Evolutionary conservation across 2,888 invertebrate species (phyloP).

Genomic region (Lamellibrachia satsuma): DNA sequence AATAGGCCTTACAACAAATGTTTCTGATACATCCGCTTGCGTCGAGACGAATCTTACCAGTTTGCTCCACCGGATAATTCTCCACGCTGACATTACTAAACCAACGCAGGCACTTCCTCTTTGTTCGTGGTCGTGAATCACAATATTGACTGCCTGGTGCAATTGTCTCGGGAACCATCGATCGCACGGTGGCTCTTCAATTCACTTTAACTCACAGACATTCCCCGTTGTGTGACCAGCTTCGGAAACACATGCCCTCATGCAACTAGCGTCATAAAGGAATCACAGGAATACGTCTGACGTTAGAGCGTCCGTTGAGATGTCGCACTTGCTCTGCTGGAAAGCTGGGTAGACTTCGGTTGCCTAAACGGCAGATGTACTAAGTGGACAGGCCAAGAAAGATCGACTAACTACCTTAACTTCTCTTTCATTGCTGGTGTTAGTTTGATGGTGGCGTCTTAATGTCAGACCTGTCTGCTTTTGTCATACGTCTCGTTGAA

Average conservation of each 20-base stretch:
- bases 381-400: no score
- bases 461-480: no score
- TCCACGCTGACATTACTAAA: not conserved
- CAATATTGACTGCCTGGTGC: not conserved
- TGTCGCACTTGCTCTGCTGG: no score
- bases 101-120: not conserved
- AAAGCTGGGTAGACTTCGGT: no score
- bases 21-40: not conserved
- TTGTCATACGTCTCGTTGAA: no score
- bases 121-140: not conserved
- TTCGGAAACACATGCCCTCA: not conserved
- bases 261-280: not conserved
- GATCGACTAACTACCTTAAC: no score
- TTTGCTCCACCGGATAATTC: not conserved
- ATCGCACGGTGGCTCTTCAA: not conserved
- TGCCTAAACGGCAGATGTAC: no score
- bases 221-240: not conserved
- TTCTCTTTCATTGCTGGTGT: no score
- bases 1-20: no score
- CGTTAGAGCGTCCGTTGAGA: not conserved
- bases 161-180: not conserved
- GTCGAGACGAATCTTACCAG: not conserved
- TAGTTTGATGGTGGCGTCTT: no score
- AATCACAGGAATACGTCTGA: not conserved
- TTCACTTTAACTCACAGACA: not conserved